Percentiles rank a stretch among this genome's conserved stretches.
Evolutionary conservation across 2,113 vertebrate species (phyloP).

Genomic region (Podocnemis expansa): DNA sequence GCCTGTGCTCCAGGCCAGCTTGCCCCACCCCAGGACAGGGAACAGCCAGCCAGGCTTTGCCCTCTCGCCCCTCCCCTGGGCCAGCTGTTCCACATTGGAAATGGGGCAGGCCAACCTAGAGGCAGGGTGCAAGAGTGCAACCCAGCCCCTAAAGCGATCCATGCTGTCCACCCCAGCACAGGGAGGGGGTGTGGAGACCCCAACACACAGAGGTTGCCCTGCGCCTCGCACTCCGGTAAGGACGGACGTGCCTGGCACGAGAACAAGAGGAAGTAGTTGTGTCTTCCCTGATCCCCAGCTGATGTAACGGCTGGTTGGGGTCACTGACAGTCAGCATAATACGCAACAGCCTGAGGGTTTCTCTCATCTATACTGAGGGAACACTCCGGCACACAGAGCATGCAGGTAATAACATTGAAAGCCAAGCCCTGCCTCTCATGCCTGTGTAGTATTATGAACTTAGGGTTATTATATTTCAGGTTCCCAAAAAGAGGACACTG

Average conservation of each 20-base stretch:
- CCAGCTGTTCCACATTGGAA: too few species aligned
- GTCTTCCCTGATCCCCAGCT: background rate
- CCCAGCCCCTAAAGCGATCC: too few species aligned
- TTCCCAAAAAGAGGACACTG: background rate
- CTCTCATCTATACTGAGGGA: background rate
- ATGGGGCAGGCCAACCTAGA: too few species aligned
- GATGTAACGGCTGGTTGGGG: background rate
- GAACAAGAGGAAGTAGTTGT: background rate
- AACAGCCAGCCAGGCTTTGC: too few species aligned
- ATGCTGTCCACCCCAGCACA: too few species aligned
- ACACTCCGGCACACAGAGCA: background rate
- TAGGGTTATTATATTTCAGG: background rate
- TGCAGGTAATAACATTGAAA: background rate
- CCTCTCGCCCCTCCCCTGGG: too few species aligned
- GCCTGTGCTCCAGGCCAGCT: too few species aligned
- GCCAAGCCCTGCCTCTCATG: background rate
- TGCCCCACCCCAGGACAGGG: too few species aligned
- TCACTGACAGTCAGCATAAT: background rate
- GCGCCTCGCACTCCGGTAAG: too few species aligned
- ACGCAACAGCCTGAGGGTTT: background rate
- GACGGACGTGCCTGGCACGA: background rate
- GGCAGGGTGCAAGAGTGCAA: too few species aligned
- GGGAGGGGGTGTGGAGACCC: too few species aligned
- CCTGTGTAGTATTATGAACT: background rate
- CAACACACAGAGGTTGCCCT: too few species aligned